Evolutionary conservation across 2,113 vertebrate species (phyloP), one percentile per base, ranked within the genome.

Genomic region (Oryzias curvinotus): DNA sequence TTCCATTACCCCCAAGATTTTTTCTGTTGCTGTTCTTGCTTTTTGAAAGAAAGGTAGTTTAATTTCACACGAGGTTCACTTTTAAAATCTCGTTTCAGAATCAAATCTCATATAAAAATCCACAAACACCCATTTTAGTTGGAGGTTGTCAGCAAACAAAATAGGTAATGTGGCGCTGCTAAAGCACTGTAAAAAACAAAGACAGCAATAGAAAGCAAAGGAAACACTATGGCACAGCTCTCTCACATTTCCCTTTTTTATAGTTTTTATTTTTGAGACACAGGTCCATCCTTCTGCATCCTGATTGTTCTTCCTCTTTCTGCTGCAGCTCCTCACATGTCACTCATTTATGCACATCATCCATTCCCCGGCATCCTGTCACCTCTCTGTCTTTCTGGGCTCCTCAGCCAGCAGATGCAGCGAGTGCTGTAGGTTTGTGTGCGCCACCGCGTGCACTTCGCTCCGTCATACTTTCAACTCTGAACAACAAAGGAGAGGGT

Each of bases 401-500:
- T 63, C 55, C 21, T 15, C 46, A 57, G 60, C 13, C 18, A 42
- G 62, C 23, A 16, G 5, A 59, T 18, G 41, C 55, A 19, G 56
- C 12, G 1, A 12, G 2, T 43, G 19, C 23, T 12, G 18, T 45
- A 52, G 57, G 54, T 36, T 49, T 53, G 15, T 21, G 57, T 65
- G 59, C 10, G 59, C 28, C 43, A 14, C 26, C 28, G 61, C 47
- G 23, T 26, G 36, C 14, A 55, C 74, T 68, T 57, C 3, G n/a
- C 52, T 56, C 65, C 0, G 5, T 42, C 49, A 5, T 73, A 50
- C 66, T 68, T 73, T 71, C 62, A 56, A 15, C 42, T 65, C 50
- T 1, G 1, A 54, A 65, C 62, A 78, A 76, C 59, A 77, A 71
- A 71, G 50, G 14, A 62, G 44, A 71, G 19, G 26, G 42, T 0